These are phyloP conservation scores for Zaprionus nigranus DNA, from an alignment of 1,140 invertebrate genomes.

Conservation along the genomic window DNA sequence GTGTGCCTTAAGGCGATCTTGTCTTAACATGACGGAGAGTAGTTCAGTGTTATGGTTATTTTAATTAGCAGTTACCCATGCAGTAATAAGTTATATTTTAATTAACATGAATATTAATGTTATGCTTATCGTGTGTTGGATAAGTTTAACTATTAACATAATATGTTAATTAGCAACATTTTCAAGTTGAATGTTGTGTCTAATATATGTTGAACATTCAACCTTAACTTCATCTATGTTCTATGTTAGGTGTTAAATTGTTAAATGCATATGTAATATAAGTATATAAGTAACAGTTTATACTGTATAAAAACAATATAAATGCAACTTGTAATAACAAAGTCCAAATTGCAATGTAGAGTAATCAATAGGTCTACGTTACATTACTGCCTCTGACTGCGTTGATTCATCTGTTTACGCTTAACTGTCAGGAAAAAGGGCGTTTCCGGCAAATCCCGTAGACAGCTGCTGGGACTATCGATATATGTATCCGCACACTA, in stretches of 20 bases:
- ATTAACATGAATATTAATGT: not conserved
- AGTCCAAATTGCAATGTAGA: not conserved
- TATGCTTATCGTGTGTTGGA: not conserved
- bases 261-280: too few relatives aligned
- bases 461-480: slow-evolving; percentile 40
- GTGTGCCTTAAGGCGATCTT: not conserved
- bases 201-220: too few relatives aligned
- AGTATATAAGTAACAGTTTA: too few relatives aligned
- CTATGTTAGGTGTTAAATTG: too few relatives aligned
- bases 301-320: too few relatives aligned
- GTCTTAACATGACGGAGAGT: not conserved
- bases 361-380: slow-evolving; percentile 2
- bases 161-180: too few relatives aligned
- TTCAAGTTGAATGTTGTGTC: too few relatives aligned
- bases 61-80: not conserved
- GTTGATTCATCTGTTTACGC: slow-evolving; percentile 19
- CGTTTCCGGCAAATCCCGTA: slow-evolving; percentile 32
- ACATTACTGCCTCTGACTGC: not conserved
- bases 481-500: slow-evolving; percentile 30
- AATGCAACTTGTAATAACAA: too few relatives aligned
- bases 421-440: slow-evolving; percentile 40
- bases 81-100: not conserved
- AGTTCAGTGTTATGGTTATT: not conserved
- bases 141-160: too few relatives aligned
- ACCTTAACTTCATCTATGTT: too few relatives aligned